Percentiles rank a stretch among this genome's conserved stretches.
Evolutionary conservation across 1,140 invertebrate species (phyloP).

Genomic region (Choristoneura fumiferana): DNA sequence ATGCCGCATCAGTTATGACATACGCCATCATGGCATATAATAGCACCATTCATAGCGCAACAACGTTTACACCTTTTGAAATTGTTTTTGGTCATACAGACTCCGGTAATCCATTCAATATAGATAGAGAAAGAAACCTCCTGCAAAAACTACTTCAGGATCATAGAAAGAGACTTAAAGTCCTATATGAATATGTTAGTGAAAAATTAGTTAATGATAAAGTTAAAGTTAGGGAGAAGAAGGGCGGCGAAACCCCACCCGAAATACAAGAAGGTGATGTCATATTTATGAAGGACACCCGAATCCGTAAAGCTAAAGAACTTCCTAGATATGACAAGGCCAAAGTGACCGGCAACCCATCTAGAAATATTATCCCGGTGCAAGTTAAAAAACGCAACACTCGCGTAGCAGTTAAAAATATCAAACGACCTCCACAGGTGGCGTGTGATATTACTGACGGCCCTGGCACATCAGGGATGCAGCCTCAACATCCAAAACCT

Average conservation of each 20-base stretch:
- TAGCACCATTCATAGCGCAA: constrained; percentile 12
- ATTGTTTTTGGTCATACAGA: constrained; percentile 7
- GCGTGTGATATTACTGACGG: constrained; percentile 1
- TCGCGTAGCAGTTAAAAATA: not conserved
- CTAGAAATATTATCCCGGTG: not conserved
- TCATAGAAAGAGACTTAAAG: constrained; percentile 1
- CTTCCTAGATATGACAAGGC: not conserved
- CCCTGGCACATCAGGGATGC: not conserved
- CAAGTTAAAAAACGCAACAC: not conserved
- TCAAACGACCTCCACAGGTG: constrained; percentile 18
- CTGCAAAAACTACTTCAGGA: constrained; percentile 12
- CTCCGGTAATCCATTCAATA: not conserved
- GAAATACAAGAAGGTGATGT: constrained; percentile 1
- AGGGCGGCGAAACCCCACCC: not conserved
- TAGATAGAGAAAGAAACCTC: constrained; percentile 5
- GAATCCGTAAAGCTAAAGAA: not conserved
- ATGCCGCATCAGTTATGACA: constrained; percentile 4
- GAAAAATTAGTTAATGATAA: constrained; percentile 9
- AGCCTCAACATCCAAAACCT: not conserved
- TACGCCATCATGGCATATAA: constrained; percentile 12
- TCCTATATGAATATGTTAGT: constrained; percentile 3
- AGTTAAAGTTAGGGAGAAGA: constrained; percentile 8
- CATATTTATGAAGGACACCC: constrained; percentile 5
- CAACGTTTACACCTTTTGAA: constrained; percentile 12
- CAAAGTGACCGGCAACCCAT: not conserved